A percentile compares a stretch with the other conserved stretches of the same genome.
These are phyloP conservation scores for Diploptera punctata DNA, from an alignment of 2,888 invertebrate genomes.

Conservation along the genomic window DNA sequence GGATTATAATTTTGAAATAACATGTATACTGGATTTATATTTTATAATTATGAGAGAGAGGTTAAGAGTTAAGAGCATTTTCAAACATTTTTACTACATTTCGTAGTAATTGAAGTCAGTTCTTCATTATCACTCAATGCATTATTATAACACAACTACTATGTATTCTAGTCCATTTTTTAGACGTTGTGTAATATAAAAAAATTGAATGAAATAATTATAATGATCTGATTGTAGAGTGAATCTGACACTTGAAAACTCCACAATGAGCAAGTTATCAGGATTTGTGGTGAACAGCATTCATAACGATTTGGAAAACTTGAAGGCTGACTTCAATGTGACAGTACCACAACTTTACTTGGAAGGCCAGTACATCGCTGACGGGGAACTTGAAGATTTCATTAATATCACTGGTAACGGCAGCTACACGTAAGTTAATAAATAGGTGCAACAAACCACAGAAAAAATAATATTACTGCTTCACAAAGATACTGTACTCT, in stretches of 20 bases:
- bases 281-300: neutral
- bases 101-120: too few relatives aligned
- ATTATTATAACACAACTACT: too few relatives aligned
- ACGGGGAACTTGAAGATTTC: neutral
- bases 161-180: too few relatives aligned
- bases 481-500: too few relatives aligned
- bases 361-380: neutral
- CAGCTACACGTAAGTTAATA: neutral
- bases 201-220: neutral
- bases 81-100: too few relatives aligned
- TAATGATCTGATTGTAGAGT: neutral
- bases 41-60: too few relatives aligned
- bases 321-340: neutral
- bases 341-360: neutral
- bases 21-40: too few relatives aligned
- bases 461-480: too few relatives aligned
- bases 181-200: too few relatives aligned
- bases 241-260: neutral
- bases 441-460: neutral
- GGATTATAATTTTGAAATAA: too few relatives aligned
- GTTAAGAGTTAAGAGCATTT: too few relatives aligned
- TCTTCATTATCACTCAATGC: too few relatives aligned
- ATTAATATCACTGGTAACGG: neutral
- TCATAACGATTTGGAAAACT: neutral
- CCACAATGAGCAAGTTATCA: neutral